phyloP scores from a whole-genome alignment of 2,113 vertebrate species.

The Glaucomys volans region DNA sequence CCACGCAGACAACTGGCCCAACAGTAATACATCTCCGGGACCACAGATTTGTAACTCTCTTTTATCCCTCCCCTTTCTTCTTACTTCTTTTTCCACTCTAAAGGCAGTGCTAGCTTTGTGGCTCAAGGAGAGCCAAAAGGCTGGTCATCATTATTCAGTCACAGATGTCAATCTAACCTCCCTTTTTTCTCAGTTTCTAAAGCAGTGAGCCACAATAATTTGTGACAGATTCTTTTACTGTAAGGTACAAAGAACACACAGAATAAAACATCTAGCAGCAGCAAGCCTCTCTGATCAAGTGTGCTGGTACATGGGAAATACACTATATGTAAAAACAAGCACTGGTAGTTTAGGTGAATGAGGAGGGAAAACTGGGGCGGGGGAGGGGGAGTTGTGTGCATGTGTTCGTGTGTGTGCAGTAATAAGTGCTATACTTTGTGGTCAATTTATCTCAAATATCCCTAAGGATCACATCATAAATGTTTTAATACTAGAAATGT shows the following conservation, averaged over 20 bases:
- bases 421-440: constrained; percentile 84
- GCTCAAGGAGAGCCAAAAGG: constrained; percentile 96
- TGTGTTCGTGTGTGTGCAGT: constrained; percentile 45
- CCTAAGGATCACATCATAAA: constrained; percentile 84
- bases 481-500: constrained; percentile 85
- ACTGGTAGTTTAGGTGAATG: constrained; percentile 87
- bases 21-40: constrained; percentile 93
- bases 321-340: constrained; percentile 91
- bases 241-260: constrained; percentile 94
- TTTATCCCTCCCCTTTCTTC: constrained; percentile 94
- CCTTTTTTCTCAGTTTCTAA: constrained; percentile 91
- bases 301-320: constrained; percentile 90
- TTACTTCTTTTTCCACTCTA: constrained; percentile 92
- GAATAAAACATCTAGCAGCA: constrained; percentile 94
- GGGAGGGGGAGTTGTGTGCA: not conserved
- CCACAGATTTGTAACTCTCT: constrained; percentile 92
- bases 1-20: constrained; percentile 94
- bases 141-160: constrained; percentile 95
- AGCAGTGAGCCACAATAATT: constrained; percentile 93
- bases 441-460: constrained; percentile 87
- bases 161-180: constrained; percentile 94
- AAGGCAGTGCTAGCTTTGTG: constrained; percentile 93
- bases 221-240: constrained; percentile 94
- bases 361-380: constrained; percentile 74
- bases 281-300: constrained; percentile 90